phyloP scores from a whole-genome alignment of 1,140 invertebrate genomes.

The Papilio polytes region DNA sequence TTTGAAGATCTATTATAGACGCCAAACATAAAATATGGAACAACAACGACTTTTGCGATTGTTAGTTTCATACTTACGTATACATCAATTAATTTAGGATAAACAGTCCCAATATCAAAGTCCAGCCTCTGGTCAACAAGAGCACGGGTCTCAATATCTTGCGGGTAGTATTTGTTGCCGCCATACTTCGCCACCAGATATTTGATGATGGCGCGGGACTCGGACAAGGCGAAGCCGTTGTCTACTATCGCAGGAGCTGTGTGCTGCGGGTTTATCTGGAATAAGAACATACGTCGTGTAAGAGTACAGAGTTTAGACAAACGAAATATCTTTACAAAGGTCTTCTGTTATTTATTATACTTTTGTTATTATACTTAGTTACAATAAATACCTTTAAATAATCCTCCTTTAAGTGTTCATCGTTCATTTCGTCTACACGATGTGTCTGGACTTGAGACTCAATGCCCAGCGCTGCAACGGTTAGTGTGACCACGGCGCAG shows the following conservation, averaged over 20 bases:
- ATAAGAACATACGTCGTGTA: not conserved
- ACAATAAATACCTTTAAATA: conserved; percentile 85
- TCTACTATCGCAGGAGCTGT: conserved; percentile 87
- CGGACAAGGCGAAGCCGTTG: conserved; percentile 85
- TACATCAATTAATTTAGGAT: conserved; percentile 85
- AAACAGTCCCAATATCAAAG: conserved; percentile 90
- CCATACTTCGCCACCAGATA: conserved; percentile 89
- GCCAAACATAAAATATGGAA: too few relatives aligned
- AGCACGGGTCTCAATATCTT: conserved; percentile 87
- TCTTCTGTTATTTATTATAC: too few relatives aligned
- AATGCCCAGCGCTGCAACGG: conserved; percentile 86
- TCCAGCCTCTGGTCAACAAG: conserved; percentile 89
- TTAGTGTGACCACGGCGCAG: conserved; percentile 86
- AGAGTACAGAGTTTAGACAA: not conserved
- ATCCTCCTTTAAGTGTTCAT: conserved; percentile 87
- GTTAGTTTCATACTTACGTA: conserved; percentile 80
- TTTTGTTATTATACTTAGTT: too few relatives aligned
- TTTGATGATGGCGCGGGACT: conserved; percentile 87
- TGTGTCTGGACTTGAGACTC: conserved; percentile 86
- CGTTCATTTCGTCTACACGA: conserved; percentile 81
- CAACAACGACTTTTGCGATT: too few relatives aligned
- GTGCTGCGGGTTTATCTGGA: conserved; percentile 86
- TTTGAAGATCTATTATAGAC: too few relatives aligned
- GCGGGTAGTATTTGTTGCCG: conserved; percentile 88
- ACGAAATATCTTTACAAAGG: not conserved